Percentiles rank a stretch among this genome's conserved stretches.
These are phyloP conservation scores for Bombylius major DNA, from an alignment of 2,888 invertebrate species.

Conservation along the genomic window DNA sequence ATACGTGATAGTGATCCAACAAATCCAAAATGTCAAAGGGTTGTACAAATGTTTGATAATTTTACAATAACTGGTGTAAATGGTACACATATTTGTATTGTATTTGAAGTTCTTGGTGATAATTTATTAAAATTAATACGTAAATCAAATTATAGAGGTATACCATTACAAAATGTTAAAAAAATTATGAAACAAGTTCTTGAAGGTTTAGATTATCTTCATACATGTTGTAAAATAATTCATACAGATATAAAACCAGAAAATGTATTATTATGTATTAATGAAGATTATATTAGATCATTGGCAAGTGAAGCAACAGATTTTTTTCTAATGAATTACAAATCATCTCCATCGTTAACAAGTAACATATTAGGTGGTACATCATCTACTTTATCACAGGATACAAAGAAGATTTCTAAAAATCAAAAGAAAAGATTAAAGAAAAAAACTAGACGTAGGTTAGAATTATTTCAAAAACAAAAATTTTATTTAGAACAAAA, in stretches of 20 bases:
- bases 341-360: not conserved
- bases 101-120: conserved; percentile 91
- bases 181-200: conserved; percentile 83
- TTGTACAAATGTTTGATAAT: conserved; percentile 88
- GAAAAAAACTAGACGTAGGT: too few relatives aligned
- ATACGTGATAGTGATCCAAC: conserved; percentile 78
- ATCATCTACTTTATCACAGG: too few relatives aligned
- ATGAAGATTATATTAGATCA: conserved; percentile 68
- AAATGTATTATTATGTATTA: conserved; percentile 80
- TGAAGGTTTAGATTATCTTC: conserved; percentile 84
- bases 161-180: conserved; percentile 83
- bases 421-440: too few relatives aligned
- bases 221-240: conserved; percentile 86
- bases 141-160: conserved; percentile 89
- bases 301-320: conserved; percentile 85
- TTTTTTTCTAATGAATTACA: conserved; percentile 45
- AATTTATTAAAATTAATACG: conserved; percentile 91
- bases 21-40: conserved; percentile 82
- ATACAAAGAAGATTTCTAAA: too few relatives aligned
- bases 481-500: too few relatives aligned
- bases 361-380: too few relatives aligned
- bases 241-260: conserved; percentile 43
- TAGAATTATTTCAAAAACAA: too few relatives aligned
- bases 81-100: conserved; percentile 94
- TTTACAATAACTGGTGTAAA: conserved; percentile 93